Conservation (phyloP, 2,797 vertebrate species). For the Clamator glandarius region DNA sequence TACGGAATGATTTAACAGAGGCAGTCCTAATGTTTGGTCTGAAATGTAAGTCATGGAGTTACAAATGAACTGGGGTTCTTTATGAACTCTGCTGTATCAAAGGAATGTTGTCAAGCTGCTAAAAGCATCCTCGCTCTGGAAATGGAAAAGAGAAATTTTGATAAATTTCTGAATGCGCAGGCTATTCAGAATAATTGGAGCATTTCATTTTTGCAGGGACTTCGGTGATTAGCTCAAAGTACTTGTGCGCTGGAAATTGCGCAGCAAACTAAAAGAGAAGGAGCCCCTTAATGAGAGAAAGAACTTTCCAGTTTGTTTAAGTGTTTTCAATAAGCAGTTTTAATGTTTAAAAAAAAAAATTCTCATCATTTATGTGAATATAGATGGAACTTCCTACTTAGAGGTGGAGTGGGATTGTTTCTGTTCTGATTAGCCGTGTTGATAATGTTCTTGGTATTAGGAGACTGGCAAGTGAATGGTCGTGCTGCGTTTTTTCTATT, state of each 20-base stretch:
- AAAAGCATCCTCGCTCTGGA: background rate
- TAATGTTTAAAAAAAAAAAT: background rate
- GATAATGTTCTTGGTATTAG: background rate
- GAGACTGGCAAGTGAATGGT: background rate
- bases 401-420: background rate
- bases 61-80: background rate
- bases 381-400: background rate
- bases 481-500: background rate
- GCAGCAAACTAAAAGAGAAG: background rate
- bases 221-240: background rate
- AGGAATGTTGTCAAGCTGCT: background rate
- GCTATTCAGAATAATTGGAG: background rate
- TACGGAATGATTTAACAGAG: background rate
- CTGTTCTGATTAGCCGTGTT: background rate
- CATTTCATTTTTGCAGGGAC: background rate
- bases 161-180: background rate
- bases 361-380: background rate
- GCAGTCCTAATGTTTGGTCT: background rate
- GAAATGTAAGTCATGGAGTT: background rate
- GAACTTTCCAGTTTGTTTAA: background rate
- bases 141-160: background rate
- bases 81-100: background rate
- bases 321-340: background rate
- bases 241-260: background rate
- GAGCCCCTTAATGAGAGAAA: background rate